These are phyloP conservation scores for Podocnemis expansa DNA, from an alignment of 2,113 vertebrate genomes.

Conservation along the genomic window DNA sequence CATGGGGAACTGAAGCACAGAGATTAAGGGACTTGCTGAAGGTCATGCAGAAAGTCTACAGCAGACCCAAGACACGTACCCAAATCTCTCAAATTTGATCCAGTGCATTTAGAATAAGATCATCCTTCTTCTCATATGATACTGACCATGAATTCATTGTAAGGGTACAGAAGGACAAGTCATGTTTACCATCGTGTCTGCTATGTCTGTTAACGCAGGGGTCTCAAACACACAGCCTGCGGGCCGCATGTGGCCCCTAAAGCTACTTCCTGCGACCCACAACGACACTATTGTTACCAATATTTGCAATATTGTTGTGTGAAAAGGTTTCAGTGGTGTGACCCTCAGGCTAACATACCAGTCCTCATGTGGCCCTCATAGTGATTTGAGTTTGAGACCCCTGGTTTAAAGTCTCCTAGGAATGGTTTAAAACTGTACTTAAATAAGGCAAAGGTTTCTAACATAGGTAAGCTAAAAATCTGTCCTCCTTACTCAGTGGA, in stretches of 20 bases:
- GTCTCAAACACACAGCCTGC: no score
- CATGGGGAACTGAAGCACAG: background rate
- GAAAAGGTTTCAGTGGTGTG: no score
- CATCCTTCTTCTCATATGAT: background rate
- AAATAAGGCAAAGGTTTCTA: conserved; percentile 55
- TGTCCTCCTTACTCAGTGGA: background rate
- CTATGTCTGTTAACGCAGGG: no score
- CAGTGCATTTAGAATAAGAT: background rate
- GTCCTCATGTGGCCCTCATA: no score
- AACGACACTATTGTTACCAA: no score
- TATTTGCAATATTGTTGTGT: no score
- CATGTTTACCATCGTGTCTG: background rate
- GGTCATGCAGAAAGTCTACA: background rate
- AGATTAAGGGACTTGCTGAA: background rate
- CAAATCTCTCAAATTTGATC: conserved; percentile 4
- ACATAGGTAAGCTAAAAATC: conserved; percentile 13
- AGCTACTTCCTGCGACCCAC: no score
- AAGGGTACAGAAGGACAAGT: background rate
- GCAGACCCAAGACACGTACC: conserved; percentile 39
- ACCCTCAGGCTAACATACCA: no score
- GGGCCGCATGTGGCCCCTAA: no score
- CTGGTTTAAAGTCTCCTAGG: background rate
- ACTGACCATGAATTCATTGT: background rate
- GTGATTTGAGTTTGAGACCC: no score
- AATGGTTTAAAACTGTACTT: conserved; percentile 8